Conservation (phyloP, 2,888 invertebrate genomes). For the Apodemia zela region DNA sequence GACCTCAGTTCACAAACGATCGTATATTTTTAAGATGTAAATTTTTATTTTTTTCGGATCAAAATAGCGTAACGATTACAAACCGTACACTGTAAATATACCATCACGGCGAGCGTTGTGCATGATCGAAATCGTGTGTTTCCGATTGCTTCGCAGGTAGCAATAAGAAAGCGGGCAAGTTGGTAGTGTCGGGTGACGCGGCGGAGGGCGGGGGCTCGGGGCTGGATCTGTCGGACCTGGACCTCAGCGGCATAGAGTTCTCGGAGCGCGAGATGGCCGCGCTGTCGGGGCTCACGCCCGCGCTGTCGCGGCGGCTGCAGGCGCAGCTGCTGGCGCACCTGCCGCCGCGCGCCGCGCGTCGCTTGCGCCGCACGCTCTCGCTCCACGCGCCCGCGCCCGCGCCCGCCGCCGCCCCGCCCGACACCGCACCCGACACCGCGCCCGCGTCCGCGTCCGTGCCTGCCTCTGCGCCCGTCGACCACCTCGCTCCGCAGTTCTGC, state of each 20-base stretch:
- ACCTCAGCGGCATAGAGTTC: slow-evolving; percentile 84
- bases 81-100: slow-evolving; percentile 63
- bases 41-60: neutral
- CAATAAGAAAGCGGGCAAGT: slow-evolving; percentile 65
- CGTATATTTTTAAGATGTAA: neutral
- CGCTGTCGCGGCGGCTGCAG: slow-evolving; percentile 85
- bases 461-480: slow-evolving; percentile 35
- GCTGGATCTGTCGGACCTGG: slow-evolving; percentile 82
- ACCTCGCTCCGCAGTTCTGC: slow-evolving; percentile 44
- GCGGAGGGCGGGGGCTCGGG: slow-evolving; percentile 41
- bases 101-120: slow-evolving; percentile 72
- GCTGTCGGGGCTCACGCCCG: slow-evolving; percentile 80
- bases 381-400: slow-evolving; percentile 43
- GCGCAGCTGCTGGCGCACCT: slow-evolving; percentile 85
- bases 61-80: slow-evolving; percentile 21
- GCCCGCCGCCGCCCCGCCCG: slow-evolving; percentile 38
- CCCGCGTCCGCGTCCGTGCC: slow-evolving; percentile 38
- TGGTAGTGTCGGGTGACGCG: slow-evolving; percentile 47
- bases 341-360: slow-evolving; percentile 84
- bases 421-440: slow-evolving; percentile 38
- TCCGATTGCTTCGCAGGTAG: slow-evolving; percentile 75
- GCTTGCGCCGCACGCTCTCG: slow-evolving; percentile 83
- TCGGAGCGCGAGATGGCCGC: slow-evolving; percentile 85
- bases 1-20: slow-evolving; percentile 25
- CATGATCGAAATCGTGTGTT: slow-evolving; percentile 80